phyloP scores from a whole-genome alignment of 2,113 vertebrate genomes.

The Donacobius atricapilla region DNA sequence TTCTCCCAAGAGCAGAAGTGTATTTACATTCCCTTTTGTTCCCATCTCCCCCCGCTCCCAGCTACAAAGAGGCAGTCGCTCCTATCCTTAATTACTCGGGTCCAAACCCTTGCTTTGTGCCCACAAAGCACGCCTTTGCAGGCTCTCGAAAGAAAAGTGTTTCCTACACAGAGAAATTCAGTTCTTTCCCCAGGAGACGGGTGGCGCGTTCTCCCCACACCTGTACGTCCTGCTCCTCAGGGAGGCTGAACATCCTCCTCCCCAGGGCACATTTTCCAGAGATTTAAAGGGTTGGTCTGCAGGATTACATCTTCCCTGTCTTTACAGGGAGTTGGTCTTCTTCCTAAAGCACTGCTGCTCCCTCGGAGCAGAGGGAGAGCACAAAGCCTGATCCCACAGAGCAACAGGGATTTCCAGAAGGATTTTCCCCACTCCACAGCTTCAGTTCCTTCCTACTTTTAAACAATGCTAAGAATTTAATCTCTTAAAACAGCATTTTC shows the following conservation, averaged over 20 bases:
- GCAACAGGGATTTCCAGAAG: constrained; percentile 44
- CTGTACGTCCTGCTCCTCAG: not conserved
- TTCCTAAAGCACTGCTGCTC: not conserved
- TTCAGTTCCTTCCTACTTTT: constrained; percentile 59
- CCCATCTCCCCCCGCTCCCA: not conserved
- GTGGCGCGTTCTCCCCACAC: not conserved
- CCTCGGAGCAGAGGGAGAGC: not conserved
- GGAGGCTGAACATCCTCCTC: not conserved
- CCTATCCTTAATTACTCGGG: not conserved
- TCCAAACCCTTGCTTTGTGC: not conserved
- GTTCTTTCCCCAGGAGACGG: not conserved
- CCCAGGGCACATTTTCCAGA: not conserved
- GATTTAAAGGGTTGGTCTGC: not conserved
- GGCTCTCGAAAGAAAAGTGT: not conserved
- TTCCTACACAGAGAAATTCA: not conserved
- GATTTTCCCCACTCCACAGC: not conserved
- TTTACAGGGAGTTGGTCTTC: not conserved
- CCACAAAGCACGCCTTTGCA: not conserved
- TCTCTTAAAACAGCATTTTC: constrained; percentile 36
- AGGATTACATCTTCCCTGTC: not conserved
- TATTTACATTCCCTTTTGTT: constrained; percentile 15
- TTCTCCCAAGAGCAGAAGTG: not conserved
- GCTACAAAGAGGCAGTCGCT: not conserved
- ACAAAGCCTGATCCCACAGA: constrained; percentile 18
- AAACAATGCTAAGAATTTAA: constrained; percentile 60